A percentile compares a stretch with the other conserved stretches of the same genome.
phyloP scores from a whole-genome alignment of 2,888 invertebrate species.

The Unio pictorum region DNA sequence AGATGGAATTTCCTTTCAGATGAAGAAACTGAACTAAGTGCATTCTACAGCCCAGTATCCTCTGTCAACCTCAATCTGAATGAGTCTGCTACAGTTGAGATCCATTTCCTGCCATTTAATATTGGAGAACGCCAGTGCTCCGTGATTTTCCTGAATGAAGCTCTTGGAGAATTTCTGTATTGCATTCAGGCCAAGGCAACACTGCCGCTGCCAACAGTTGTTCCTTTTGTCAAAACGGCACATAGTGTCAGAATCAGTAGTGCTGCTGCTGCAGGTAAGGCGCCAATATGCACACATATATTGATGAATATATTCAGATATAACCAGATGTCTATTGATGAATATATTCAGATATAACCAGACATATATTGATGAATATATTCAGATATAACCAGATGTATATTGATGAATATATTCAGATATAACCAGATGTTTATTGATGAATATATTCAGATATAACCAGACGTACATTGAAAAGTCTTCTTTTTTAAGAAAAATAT shows the following conservation, averaged over 20 bases:
- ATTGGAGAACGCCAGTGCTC: slow-evolving; percentile 67
- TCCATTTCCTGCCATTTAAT: slow-evolving; percentile 69
- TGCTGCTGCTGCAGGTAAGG: slow-evolving; percentile 65
- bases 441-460: too few relatives aligned
- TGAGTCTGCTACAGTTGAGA: slow-evolving; percentile 51
- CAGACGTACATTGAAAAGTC: too few relatives aligned
- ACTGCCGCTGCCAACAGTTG: slow-evolving; percentile 61
- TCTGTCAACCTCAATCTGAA: slow-evolving; percentile 53
- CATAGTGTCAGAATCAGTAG: slow-evolving; percentile 66
- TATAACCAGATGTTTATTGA: too few relatives aligned
- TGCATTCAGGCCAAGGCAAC: slow-evolving; percentile 65
- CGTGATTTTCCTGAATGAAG: slow-evolving; percentile 66
- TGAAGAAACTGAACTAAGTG: slow-evolving; percentile 53
- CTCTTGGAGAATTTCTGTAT: slow-evolving; percentile 70
- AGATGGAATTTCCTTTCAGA: slow-evolving; percentile 27
- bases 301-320: too few relatives aligned
- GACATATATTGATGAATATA: too few relatives aligned
- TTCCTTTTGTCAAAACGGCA: slow-evolving; percentile 59
- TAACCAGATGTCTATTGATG: too few relatives aligned
- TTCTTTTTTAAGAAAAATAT: too few relatives aligned
- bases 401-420: too few relatives aligned
- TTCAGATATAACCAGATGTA: too few relatives aligned
- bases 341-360: too few relatives aligned
- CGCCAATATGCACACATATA: too few relatives aligned
- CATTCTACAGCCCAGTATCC: slow-evolving; percentile 58